Conservation (phyloP, 2,113 vertebrate genomes). For the rat (Rattus norvegicus) region DNA sequence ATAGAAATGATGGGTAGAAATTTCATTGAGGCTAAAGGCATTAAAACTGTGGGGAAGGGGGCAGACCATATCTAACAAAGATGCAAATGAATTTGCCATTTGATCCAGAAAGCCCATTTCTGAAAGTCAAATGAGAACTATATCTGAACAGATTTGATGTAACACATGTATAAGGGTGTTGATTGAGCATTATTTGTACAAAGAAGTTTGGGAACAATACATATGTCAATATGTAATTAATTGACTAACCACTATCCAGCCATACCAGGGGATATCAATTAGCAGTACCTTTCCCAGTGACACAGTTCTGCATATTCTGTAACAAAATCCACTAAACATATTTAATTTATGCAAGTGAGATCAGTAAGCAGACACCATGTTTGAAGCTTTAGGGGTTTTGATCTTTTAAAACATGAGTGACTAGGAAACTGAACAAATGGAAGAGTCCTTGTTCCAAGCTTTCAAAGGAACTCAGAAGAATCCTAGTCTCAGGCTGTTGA, state of each 20-base stretch:
- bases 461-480: slow-evolving; percentile 25
- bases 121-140: slow-evolving; percentile 37
- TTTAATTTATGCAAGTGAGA: slow-evolving; percentile 35
- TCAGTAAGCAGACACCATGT: neutral
- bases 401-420: slow-evolving; percentile 41
- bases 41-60: neutral
- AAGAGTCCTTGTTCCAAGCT: neutral
- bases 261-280: neutral
- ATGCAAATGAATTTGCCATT: neutral
- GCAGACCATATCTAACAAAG: neutral
- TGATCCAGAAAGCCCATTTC: slow-evolving; percentile 32
- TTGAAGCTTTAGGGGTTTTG: slow-evolving; percentile 24
- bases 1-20: neutral
- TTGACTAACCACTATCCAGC: neutral
- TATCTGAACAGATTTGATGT: neutral
- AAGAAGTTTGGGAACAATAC: slow-evolving; percentile 17
- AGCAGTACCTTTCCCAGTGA: neutral
- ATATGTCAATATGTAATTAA: slow-evolving; percentile 39
- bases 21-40: slow-evolving; percentile 6
- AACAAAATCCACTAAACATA: slow-evolving; percentile 34
- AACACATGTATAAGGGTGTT: slow-evolving; percentile 35
- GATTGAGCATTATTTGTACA: slow-evolving; percentile 36
- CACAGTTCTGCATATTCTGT: neutral
- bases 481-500: neutral
- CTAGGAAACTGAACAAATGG: neutral